phyloP scores from a whole-genome alignment of 1,140 invertebrate genomes.

The Littorina saxatilis region DNA sequence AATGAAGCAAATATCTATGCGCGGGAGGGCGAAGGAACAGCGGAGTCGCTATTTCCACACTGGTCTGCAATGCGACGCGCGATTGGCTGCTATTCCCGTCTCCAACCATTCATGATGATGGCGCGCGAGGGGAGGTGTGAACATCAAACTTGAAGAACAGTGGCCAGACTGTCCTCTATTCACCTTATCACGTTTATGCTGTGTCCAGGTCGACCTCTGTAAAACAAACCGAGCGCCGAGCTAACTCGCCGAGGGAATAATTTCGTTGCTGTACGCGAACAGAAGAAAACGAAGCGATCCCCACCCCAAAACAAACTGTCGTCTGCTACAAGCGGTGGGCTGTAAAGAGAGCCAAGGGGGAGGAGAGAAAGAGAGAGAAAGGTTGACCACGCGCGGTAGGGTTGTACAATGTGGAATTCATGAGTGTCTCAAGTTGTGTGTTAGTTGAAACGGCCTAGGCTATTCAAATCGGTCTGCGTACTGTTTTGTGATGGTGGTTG shows the following conservation, averaged over 20 bases:
- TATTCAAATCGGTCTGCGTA: background rate
- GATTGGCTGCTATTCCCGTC: constrained; percentile 40
- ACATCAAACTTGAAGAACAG: constrained; percentile 35
- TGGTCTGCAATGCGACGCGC: constrained; percentile 21
- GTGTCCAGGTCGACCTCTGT: background rate
- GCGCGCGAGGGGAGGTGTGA: constrained; percentile 37
- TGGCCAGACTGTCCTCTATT: background rate
- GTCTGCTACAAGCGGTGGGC: constrained; percentile 13
- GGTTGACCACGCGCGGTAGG: background rate
- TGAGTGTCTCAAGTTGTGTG: background rate
- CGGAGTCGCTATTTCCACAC: constrained; percentile 23
- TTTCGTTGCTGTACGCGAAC: background rate
- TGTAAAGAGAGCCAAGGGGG: background rate
- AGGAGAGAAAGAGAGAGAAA: background rate
- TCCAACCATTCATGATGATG: constrained; percentile 38
- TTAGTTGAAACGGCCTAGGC: background rate
- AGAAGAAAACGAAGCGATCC: background rate
- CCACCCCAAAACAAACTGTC: constrained; percentile 26
- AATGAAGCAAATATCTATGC: background rate
- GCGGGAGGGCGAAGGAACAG: constrained; percentile 26
- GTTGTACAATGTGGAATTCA: background rate
- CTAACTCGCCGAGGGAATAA: background rate
- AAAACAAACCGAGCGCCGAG: too few species aligned
- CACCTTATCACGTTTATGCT: constrained; percentile 22
- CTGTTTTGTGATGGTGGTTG: background rate